Evolutionary conservation across 2,888 invertebrate species (phyloP), one percentile per base, ranked within the genome.

Genomic region (Helobdella robusta): DNA sequence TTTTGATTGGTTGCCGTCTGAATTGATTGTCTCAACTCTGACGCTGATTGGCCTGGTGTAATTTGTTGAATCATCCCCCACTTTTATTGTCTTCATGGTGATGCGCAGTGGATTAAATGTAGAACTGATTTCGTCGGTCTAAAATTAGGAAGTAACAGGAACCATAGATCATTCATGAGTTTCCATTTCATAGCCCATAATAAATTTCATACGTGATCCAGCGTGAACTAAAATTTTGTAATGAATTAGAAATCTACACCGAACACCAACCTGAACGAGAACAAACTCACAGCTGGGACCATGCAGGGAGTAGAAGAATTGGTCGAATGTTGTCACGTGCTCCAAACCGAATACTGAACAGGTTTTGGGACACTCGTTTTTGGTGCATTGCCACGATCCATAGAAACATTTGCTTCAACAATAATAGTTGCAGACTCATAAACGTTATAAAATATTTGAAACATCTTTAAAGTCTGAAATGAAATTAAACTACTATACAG

Each of bases 311-410:
- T 62, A 62, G n/a, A 48, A 48, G 20, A 32, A 62, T 4, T 18
- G n/a, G 48, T 62, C 62, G 34, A 62, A 62, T 3, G 62, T 62
- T 18, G 25, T 40, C 2, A 62, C 46, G n/a, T 62, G 62, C 15
- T 23, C 25, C 11, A 62, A 50, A 11, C 62, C 62, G 32, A 62
- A 30, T 5, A 62, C 34, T 3, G 62, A 62, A 25, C 62, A 62
- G n/a, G 50, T 62, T 20, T 50, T 62, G 3, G 62, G 62, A 50
- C 62, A 62, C 15, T 48, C 48, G 6, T 48, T 20, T 44, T 36
- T 62, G 18, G 18, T 30, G 20, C 62, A 62, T 15, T 8, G 1
- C 62, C 62, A 62, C 18, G 62, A 62, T 6, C 62, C 62, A 32
- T 32, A 62, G 8, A 34, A 40, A 50, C 62, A 62, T 18, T 23